A percentile compares a stretch with the other conserved stretches of the same genome.
Conservation (phyloP, 2,113 vertebrate species). For the Notarius lentiginosus region DNA sequence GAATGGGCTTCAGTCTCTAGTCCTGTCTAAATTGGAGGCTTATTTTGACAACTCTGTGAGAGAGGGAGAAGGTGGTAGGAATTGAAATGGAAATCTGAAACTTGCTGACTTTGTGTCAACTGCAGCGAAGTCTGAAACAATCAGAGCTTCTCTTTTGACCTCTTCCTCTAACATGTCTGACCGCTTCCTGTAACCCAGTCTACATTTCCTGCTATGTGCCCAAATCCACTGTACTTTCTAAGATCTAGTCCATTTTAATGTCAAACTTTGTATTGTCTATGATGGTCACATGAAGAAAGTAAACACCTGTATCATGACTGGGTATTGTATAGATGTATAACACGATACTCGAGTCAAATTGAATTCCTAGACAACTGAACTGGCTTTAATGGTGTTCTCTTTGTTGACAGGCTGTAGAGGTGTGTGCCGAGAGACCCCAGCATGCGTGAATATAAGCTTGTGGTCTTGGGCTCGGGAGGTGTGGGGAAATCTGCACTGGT, state of each 20-base stretch:
- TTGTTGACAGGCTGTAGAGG: slow-evolving; percentile 71
- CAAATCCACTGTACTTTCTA: neutral
- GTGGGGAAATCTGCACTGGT: slow-evolving; percentile 98
- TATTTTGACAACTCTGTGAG: neutral
- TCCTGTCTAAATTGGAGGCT: neutral
- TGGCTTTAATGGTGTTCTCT: neutral
- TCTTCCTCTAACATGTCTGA: neutral
- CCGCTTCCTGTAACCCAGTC: neutral
- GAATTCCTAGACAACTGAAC: neutral
- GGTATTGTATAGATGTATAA: neutral
- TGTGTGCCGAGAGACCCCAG: slow-evolving; percentile 80
- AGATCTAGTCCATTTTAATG: neutral
- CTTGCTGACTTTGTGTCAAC: slow-evolving; percentile 11
- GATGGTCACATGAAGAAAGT: neutral
- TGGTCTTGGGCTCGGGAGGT: slow-evolving; percentile 98
- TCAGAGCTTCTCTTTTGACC: neutral
- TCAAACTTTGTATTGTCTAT: neutral
- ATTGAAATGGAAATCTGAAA: slow-evolving; percentile 8
- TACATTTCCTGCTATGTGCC: neutral
- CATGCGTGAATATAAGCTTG: slow-evolving; percentile 99
- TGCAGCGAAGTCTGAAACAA: neutral
- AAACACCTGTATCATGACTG: neutral
- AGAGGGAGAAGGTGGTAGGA: neutral
- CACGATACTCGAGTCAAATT: neutral
- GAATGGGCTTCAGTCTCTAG: neutral